phyloP scores from a whole-genome alignment of 2,888 invertebrate genomes.

The Melanchra persicariae region DNA sequence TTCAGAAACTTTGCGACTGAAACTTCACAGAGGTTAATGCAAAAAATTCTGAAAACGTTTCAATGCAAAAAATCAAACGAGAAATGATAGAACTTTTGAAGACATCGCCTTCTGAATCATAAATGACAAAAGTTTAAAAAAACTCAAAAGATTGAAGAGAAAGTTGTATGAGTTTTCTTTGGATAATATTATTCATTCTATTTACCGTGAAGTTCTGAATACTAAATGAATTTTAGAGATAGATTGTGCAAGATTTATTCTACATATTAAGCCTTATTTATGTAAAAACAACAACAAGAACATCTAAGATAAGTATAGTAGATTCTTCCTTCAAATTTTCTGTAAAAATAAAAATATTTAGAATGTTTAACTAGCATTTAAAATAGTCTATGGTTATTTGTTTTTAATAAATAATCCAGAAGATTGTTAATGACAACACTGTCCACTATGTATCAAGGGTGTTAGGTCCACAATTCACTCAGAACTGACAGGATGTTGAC shows the following conservation, averaged over 20 bases:
- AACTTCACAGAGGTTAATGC: conserved; percentile 35
- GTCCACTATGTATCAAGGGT: background rate
- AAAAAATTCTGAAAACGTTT: conserved; percentile 47
- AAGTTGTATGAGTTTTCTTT: conserved; percentile 64
- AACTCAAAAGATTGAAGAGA: conserved; percentile 41
- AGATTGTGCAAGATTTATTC: background rate
- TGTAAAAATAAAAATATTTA: too few relatives aligned
- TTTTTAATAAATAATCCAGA: too few relatives aligned
- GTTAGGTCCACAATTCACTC: conserved; percentile 31
- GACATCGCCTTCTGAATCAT: conserved; percentile 45
- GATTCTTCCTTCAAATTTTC: too few relatives aligned
- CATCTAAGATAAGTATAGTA: too few relatives aligned
- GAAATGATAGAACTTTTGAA: conserved; percentile 52
- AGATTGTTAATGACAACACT: background rate
- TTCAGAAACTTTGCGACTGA: conserved; percentile 34
- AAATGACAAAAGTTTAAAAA: conserved; percentile 56
- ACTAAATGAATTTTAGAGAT: conserved; percentile 18
- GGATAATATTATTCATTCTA: conserved; percentile 52
- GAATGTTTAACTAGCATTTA: too few relatives aligned
- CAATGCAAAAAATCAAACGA: conserved; percentile 58
- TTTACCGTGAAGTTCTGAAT: conserved; percentile 46
- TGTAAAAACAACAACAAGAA: too few relatives aligned
- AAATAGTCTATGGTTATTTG: too few relatives aligned
- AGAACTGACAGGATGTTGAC: conserved; percentile 18
- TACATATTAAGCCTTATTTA: background rate